Evolutionary conservation across 2,797 vertebrate genomes (phyloP), one percentile per base, ranked within the genome.

Genomic region (Neosalanx taihuensis): DNA sequence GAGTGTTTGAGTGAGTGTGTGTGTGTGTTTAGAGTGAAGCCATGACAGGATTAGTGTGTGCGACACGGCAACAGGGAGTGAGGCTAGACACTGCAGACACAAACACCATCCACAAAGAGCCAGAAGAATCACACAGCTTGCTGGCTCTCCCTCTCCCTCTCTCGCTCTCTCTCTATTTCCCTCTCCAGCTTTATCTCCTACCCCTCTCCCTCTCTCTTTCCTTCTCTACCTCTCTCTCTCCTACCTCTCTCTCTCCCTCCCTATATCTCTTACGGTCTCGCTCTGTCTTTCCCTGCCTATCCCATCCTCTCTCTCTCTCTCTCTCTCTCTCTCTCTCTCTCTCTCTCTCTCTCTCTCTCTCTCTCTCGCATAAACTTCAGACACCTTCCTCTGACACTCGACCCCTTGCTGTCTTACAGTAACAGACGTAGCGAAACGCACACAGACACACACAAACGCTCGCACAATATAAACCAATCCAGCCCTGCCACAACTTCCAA

Each of bases 11-110:
- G 60, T 33, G 60, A 10, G 26, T 61, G 53, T 57, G 53, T 60
- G 58, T 35, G 41, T 51, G 57, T 76, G 64, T 49, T 65, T 20
- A 56, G 17, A 37, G n/a, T 17, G 58, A 29, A 63, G 64, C 61
- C 73, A 74, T 29, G 30, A 56, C 66, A 33, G 61, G 66, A 80
- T 76, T 74, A 75, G 30, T 64, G 70, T 30, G 61, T 72, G 77
- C 63, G 61, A 67, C 65, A 59, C 75, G 67, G 79, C 72, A 68
- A 70, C 33, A 61, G 62, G 3, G 72, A 71, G 18, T 41, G 26
- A 70, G n/a, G 74, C 77, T 79, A 64, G 64, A 72, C 64, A 73
- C 70, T 41, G 41, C 80, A 79, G 69, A 81, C 72, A 69, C 35
- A 68, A 79, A 69, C 29, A 17, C 26, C 75, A 46, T 68, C 41